A percentile compares a stretch with the other conserved stretches of the same genome.
These are phyloP conservation scores for Hedya salicella DNA, from an alignment of 2,888 invertebrate species.

Conservation along the genomic window DNA sequence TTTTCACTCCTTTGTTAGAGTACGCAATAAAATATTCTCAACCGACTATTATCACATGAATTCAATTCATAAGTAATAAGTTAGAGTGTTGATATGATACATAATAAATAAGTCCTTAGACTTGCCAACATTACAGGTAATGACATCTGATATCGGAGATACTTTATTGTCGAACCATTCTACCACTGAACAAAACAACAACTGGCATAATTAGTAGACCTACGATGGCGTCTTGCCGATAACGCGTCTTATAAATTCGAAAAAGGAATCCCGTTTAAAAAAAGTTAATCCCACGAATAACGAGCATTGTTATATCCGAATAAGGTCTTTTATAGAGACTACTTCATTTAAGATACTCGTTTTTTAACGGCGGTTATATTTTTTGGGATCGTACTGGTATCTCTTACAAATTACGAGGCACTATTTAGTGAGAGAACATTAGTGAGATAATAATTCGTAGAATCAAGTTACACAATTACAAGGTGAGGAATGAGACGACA, in stretches of 20 bases:
- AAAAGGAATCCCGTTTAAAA: slow-evolving; percentile 59
- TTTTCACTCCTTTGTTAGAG: slow-evolving; percentile 62
- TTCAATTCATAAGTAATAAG: slow-evolving; percentile 2
- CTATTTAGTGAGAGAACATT: slow-evolving; percentile 66
- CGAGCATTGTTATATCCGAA: slow-evolving; percentile 52
- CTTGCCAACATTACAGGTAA: slow-evolving; percentile 47
- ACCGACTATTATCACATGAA: slow-evolving; percentile 18
- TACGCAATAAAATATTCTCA: slow-evolving; percentile 53
- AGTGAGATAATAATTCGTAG: slow-evolving; percentile 75
- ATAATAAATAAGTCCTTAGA: slow-evolving; percentile 16
- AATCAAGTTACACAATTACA: slow-evolving; percentile 67
- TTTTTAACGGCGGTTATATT: slow-evolving; percentile 48
- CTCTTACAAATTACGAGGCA: slow-evolving; percentile 69
- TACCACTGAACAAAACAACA: slow-evolving; percentile 53
- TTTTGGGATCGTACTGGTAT: slow-evolving; percentile 58
- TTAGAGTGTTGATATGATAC: slow-evolving; percentile 19
- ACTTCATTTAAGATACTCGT: slow-evolving; percentile 48
- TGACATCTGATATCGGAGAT: slow-evolving; percentile 54
- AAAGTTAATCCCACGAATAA: slow-evolving; percentile 55
- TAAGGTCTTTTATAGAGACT: slow-evolving; percentile 52
- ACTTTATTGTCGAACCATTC: slow-evolving; percentile 52
- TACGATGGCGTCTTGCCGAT: slow-evolving; percentile 59
- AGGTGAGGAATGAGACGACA: slow-evolving; percentile 65
- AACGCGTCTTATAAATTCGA: slow-evolving; percentile 62
- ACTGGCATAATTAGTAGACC: slow-evolving; percentile 63